Base-by-base conservation (phyloP, 2,797 vertebrate genomes). In the Spondyliosoma cantharus region DNA sequence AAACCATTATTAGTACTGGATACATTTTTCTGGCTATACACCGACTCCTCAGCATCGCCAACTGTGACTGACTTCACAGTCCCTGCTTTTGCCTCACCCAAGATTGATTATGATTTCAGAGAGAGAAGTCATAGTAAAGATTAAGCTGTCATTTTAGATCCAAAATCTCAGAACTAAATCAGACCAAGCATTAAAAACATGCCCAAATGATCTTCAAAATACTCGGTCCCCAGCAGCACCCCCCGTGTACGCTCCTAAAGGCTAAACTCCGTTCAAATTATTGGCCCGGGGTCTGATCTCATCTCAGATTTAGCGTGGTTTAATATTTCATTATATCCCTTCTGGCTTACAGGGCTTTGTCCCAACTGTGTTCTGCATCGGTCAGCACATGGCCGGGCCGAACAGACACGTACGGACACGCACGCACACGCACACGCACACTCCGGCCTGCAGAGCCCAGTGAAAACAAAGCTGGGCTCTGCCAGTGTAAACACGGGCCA, bases 401-500 rank as follows among this genome's bases (percentile, higher is more conserved):
- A 70, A 78, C 83, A 88, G 52, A 83, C 82, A 75, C 71, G 52
- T 17, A 84, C 49, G 73, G 53, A 71, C 73, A 25, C 43, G 59
- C 84, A 86, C 76, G 84, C 77, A 49, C 74, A n/a, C n/a, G n/a
- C n/a, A n/a, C 57, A 71, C 59, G 65, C 80, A 69, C 85, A 65
- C 78, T n/a, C 43, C 52, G 76, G 86, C 70, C 84, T 66, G 56
- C 83, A 62, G 78, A 84, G 84, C 72, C 86, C 80, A 90, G 86
- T 87, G 90, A 93, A 93, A 93, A 90, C 92, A 91, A 87, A 88
- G 84, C 82, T 9, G 19, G 65, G 78, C 84, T 90, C 84, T 86
- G 91, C 91, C 92, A 93, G 78, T 91, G 87, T 92, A 91, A 94
- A 94, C 92, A 93, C n/a, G 1, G 62, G 15, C 78, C 81, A 91